Base-by-base conservation (phyloP, 2,797 vertebrate genomes). In the Bradypus variegatus region DNA sequence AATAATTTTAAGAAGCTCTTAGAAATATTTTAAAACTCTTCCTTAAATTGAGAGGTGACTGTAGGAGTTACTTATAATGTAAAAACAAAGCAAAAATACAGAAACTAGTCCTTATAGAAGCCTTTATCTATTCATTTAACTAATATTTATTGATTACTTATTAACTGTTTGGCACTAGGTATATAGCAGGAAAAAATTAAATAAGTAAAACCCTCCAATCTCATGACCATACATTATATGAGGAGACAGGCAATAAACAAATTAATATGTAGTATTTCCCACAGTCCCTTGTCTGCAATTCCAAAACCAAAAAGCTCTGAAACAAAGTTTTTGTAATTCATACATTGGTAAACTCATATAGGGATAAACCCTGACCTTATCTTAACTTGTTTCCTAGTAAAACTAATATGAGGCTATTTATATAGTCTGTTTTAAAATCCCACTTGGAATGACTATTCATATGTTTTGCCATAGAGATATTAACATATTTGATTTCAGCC, bases 1-100 rank as follows among this genome's bases (percentile, higher is more conserved):
- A 67, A 62, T 69, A 58, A 80, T 90, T 85, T 72, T 77, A 85
- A 87, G 48, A 85, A 60, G 19, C 62, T 76, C 89, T 95, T 64
- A 70, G 4, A 84, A 45, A 72, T 65, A 45, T 60, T 85, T 88
- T 79, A 53, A 23, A 91, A n/a, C 33, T 89, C 53, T 80, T 72
- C 48, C n/a, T 84, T 83, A 65, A 48, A 21, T 25, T 86, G 29
- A 90, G 36, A 84, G 38, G 7, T 36, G 53, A 80, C 29, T 91
- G 31, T 76, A 60, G 6, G 5, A 27, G 72, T 88, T 92, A 86
- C n/a, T 89, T 76, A 80, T 9, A 82, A 53, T 64, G 19, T 50
- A 78, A 88, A 60, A 79, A 21, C 67, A 64, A 29, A 73, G 8
- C 48, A n/a, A 60, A 53, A 15, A 38, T 86, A 90, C 53, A 73